These are phyloP conservation scores for Dryobates pubescens DNA, from an alignment of 2,797 vertebrate genomes.

Conservation along the genomic window DNA sequence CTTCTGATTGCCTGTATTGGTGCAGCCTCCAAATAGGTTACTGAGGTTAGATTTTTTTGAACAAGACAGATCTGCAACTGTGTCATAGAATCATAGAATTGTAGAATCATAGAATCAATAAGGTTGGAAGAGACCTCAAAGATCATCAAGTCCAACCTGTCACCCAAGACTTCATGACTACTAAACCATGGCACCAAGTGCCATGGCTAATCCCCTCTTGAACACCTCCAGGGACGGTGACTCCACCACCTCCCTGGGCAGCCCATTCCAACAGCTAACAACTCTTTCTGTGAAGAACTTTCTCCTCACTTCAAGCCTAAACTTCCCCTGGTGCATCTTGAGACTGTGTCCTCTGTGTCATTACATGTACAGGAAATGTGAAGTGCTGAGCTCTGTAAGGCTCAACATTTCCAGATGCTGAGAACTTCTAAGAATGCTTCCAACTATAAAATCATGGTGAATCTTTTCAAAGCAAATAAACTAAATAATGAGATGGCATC, in stretches of 20 bases:
- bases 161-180: too few relatives aligned
- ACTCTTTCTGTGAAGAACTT: too few relatives aligned
- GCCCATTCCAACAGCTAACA: too few relatives aligned
- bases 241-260: too few relatives aligned
- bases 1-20: background rate
- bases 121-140: too few relatives aligned
- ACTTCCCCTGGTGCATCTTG: too few relatives aligned
- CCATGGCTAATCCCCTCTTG: too few relatives aligned
- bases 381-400: background rate
- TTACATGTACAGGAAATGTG: background rate
- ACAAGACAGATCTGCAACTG: background rate
- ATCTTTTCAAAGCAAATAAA: background rate
- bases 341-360: background rate
- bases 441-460: background rate
- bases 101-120: too few relatives aligned
- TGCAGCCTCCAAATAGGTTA: background rate
- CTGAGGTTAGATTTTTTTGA: background rate
- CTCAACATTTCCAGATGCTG: background rate
- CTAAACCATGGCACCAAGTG: too few relatives aligned
- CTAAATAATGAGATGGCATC: background rate
- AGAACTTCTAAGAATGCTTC: background rate
- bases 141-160: too few relatives aligned
- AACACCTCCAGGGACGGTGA: too few relatives aligned
- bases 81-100: background rate
- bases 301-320: too few relatives aligned